Evolutionary conservation across 2,113 vertebrate genomes (phyloP).

Genomic region (Lepisosteus osseus): DNA sequence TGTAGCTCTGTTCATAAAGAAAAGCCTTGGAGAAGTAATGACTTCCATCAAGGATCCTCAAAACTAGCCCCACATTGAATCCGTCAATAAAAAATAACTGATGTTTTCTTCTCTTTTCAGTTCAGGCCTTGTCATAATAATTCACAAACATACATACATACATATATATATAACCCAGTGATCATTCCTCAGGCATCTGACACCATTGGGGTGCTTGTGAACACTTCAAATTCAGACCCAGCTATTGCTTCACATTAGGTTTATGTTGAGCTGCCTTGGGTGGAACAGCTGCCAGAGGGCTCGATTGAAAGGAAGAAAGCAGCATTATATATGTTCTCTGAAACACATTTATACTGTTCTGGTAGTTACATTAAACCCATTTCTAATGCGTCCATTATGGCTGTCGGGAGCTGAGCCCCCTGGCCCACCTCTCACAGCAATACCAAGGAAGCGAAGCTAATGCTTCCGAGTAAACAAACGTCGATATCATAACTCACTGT

Average conservation of each 20-base stretch:
- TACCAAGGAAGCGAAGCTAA: constrained; percentile 26
- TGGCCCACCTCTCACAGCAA: constrained; percentile 32
- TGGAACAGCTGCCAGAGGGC: constrained; percentile 25
- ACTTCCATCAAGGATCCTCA: too few species aligned
- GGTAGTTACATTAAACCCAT: constrained; percentile 69
- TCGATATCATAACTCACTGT: too few species aligned
- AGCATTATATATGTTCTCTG: constrained; percentile 70
- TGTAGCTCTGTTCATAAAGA: too few species aligned
- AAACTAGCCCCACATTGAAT: too few species aligned
- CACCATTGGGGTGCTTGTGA: constrained; percentile 67
- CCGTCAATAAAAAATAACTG: too few species aligned
- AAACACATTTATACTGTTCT: constrained; percentile 60
- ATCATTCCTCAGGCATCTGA: constrained; percentile 46
- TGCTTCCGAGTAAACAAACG: too few species aligned
- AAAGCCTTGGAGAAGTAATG: too few species aligned
- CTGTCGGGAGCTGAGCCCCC: constrained; percentile 30
- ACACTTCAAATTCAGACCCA: constrained; percentile 75
- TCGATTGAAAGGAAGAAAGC: constrained; percentile 65
- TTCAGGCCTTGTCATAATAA: too few species aligned
- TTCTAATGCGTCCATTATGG: constrained; percentile 56
- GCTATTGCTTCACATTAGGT: constrained; percentile 77
- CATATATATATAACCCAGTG: constrained; percentile 67
- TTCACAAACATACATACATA: constrained; percentile 61
- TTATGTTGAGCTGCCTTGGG: constrained; percentile 44
- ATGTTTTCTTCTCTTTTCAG: too few species aligned